These are phyloP conservation scores for Aethes cnicana DNA, from an alignment of 2,888 invertebrate genomes.

Conservation along the genomic window DNA sequence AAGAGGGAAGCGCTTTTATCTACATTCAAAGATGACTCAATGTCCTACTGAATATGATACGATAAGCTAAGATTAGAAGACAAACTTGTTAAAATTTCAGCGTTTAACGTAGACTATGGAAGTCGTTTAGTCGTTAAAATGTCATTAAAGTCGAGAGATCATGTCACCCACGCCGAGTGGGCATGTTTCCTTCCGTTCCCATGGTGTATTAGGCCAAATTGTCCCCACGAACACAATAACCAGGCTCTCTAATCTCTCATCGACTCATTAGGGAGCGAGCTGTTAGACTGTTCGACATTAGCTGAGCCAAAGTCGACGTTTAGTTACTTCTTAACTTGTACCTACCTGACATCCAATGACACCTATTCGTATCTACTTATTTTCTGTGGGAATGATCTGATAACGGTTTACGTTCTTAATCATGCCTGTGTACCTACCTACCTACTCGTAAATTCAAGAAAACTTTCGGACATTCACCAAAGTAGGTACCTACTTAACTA, in stretches of 20 bases:
- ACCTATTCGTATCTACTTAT: no score
- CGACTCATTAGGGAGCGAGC: constrained; percentile 19
- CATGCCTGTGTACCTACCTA: no score
- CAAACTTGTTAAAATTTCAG: constrained; percentile 10
- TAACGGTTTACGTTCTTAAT: not conserved
- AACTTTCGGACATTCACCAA: no score
- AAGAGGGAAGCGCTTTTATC: constrained; percentile 22
- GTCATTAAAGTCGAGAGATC: constrained; percentile 45
- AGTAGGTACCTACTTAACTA: no score
- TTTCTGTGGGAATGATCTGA: not conserved
- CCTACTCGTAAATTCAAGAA: no score
- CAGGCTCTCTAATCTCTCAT: constrained; percentile 24
- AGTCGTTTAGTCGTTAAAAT: constrained; percentile 46
- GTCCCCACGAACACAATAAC: constrained; percentile 24
- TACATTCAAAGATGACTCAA: constrained; percentile 10
- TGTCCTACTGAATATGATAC: constrained; percentile 2
- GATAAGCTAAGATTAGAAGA: constrained; percentile 22
- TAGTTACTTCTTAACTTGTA: not conserved
- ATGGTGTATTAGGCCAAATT: constrained; percentile 32
- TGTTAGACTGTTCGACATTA: constrained; percentile 3
- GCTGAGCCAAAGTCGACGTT: not conserved
- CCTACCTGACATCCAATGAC: not conserved
- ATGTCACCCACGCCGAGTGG: constrained; percentile 33
- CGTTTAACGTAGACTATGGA: constrained; percentile 3
- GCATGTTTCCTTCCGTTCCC: constrained; percentile 38